Evolutionary conservation across 2,888 invertebrate species (phyloP), one percentile per base, ranked within the genome.

Genomic region (Xanthorhoe designata): DNA sequence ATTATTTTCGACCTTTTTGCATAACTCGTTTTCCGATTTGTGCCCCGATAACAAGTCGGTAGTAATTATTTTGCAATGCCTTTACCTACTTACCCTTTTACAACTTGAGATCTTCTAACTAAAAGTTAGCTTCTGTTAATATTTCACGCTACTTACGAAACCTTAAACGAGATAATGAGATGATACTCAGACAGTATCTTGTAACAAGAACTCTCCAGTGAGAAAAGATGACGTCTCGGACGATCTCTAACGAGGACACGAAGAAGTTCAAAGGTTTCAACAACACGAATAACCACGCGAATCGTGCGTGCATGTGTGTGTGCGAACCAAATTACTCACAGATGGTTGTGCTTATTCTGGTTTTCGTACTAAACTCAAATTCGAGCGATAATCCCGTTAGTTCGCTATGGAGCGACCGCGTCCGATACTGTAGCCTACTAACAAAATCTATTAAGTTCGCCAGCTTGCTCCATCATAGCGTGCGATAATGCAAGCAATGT

Each of bases 371-470:
- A 85, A 85, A 90, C 84, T 84, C 85, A 85, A 87, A 89, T 89
- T 86, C 82, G 82, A 80, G 80, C 87, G 83, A 83, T 91, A 92
- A 92, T 92, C 91, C 87, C 82, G 82, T 92, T 89, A 89, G 91
- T 85, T 87, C 80, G 87, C 86, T 84, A 88, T 89, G 86, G 85
- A 82, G 85, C 86, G 89, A 85, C 87, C 87, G 85, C 85, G 80
- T 80, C 81, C 80, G 81, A 80, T 83, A 82, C 68, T 71, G 70
- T 68, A 66, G 51, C 65, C 83, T 84, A 84, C 78, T 86, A 89
- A 89, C 92, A 87, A 90, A 92, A 91, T 91, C 90, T 90, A 92
- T 92, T 91, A 92, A 89, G 88, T 91, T 77, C 90, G 89, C 89
- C 84, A 89, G 90, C 89, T 88, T 85, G 86, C 77, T 86, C 81